A percentile compares a stretch with the other conserved stretches of the same genome.
These are phyloP conservation scores for Meteorus sp. DNA, from an alignment of 1,140 invertebrate species.

Conservation along the genomic window DNA sequence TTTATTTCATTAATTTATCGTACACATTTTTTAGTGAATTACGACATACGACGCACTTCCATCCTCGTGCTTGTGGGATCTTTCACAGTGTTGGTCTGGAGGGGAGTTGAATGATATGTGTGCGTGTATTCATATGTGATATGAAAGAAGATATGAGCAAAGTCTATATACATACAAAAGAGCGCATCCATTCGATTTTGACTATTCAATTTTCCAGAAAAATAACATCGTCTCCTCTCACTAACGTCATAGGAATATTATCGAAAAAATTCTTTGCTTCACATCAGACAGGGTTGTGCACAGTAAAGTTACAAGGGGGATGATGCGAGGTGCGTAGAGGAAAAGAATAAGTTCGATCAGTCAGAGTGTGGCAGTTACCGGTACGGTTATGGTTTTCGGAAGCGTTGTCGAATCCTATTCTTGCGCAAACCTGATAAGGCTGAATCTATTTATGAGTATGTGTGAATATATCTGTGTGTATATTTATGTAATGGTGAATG, in stretches of 20 bases:
- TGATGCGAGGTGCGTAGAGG: slow-evolving; percentile 29
- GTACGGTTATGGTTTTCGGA: slow-evolving; percentile 62
- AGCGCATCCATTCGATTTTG: slow-evolving; percentile 44
- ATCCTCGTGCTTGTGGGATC: neutral
- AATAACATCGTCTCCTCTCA: slow-evolving; percentile 35
- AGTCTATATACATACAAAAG: neutral
- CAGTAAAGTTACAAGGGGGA: too few relatives aligned
- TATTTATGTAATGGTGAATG: neutral
- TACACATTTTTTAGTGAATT: slow-evolving; percentile 25
- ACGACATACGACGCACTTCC: neutral
- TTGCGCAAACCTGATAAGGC: slow-evolving; percentile 60
- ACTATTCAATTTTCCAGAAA: slow-evolving; percentile 54
- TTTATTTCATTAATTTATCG: slow-evolving; percentile 30
- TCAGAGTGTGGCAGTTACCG: slow-evolving; percentile 59
- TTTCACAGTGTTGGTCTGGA: too few relatives aligned
- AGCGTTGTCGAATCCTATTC: slow-evolving; percentile 59
- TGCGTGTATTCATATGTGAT: too few relatives aligned
- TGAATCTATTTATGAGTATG: neutral
- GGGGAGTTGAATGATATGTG: too few relatives aligned
- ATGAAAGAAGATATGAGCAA: neutral
- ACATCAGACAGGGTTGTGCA: slow-evolving; percentile 25
- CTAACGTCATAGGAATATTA: slow-evolving; percentile 33
- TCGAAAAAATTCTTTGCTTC: slow-evolving; percentile 30
- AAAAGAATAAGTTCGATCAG: slow-evolving; percentile 57
- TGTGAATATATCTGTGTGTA: neutral